A percentile compares a stretch with the other conserved stretches of the same genome.
phyloP scores from a whole-genome alignment of 2,113 vertebrate species.

The Rhineura floridana region DNA sequence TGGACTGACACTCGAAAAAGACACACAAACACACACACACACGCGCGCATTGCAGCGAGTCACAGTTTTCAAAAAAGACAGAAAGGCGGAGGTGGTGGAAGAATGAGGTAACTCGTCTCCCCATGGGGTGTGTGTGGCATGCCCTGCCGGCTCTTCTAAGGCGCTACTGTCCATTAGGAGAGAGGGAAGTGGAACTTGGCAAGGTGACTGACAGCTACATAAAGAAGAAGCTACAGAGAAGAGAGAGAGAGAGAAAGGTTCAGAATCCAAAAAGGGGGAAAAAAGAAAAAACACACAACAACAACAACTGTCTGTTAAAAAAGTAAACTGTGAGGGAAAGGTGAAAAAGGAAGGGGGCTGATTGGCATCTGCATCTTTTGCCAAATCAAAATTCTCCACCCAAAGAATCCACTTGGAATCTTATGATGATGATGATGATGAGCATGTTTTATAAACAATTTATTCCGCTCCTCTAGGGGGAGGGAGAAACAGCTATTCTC shows the following conservation, averaged over 20 bases:
- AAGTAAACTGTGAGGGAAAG: constrained; percentile 13
- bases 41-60: constrained; percentile 56
- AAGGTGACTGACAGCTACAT: constrained; percentile 76
- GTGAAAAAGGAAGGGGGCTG: not conserved
- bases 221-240: constrained; percentile 87
- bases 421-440: too few species aligned
- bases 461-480: not conserved
- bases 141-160: constrained; percentile 74
- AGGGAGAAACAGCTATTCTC: not conserved
- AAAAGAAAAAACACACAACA: not conserved
- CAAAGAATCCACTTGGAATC: not conserved
- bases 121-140: constrained; percentile 37
- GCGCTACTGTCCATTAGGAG: constrained; percentile 73
- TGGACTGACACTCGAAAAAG: constrained; percentile 65
- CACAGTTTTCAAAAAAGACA: constrained; percentile 63
- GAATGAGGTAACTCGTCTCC: constrained; percentile 79
- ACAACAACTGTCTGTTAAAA: constrained; percentile 23
- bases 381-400: not conserved
- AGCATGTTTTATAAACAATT: not conserved
- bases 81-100: constrained; percentile 71
- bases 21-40: constrained; percentile 54
- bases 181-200: constrained; percentile 74
- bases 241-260: constrained; percentile 72
- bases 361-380: not conserved
- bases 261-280: constrained; percentile 70